A percentile compares a stretch with the other conserved stretches of the same genome.
Conservation (phyloP, 2,113 vertebrate genomes). For the Platanista minor region DNA sequence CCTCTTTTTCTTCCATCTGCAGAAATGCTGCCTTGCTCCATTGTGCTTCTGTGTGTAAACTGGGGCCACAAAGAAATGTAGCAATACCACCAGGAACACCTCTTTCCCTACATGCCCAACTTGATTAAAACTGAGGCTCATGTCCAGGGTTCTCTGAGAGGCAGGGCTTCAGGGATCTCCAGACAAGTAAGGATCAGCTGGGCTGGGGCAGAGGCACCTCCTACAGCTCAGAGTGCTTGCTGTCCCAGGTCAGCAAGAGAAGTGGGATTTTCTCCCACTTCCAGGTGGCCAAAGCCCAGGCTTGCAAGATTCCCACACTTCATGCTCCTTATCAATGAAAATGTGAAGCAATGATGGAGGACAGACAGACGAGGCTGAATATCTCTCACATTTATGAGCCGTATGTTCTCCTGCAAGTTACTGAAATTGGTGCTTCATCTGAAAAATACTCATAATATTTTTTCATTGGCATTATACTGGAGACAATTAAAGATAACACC, state of each 20-base stretch:
- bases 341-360: not conserved
- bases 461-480: not conserved
- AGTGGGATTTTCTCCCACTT: not conserved
- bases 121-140: conserved; percentile 44
- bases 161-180: not conserved
- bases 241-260: not conserved
- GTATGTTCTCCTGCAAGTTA: not conserved
- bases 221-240: not conserved
- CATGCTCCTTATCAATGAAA: not conserved
- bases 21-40: not conserved
- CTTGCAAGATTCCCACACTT: not conserved
- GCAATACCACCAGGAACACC: conserved; percentile 27
- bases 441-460: not conserved
- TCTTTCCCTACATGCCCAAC: not conserved
- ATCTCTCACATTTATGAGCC: not conserved
- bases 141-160: not conserved
- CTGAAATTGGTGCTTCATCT: not conserved
- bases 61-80: conserved; percentile 18
- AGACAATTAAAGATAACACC: not conserved
- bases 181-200: not conserved
- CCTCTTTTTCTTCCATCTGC: conserved; percentile 32
- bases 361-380: not conserved
- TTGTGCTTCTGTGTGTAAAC: conserved; percentile 37
- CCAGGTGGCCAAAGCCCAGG: not conserved
- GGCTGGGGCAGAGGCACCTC: not conserved